phyloP scores from a whole-genome alignment of 2,888 invertebrate genomes.

The Orthosia cruda region DNA sequence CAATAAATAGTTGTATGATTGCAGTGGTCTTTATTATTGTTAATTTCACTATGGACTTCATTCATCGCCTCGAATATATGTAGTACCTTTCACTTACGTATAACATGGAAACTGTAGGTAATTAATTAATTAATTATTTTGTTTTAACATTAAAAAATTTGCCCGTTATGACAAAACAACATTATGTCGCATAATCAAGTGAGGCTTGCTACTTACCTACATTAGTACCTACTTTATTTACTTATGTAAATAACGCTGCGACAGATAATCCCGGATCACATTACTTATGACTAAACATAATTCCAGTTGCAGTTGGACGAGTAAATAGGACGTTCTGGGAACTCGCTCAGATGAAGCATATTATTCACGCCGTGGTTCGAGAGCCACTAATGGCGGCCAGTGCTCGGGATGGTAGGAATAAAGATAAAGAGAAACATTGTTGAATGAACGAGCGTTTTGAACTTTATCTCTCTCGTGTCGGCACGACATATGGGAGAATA shows the following conservation, averaged over 20 bases:
- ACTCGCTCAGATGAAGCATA: slow-evolving; percentile 4
- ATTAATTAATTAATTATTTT: not conserved
- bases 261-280: slow-evolving; percentile 37
- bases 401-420: not conserved
- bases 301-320: slow-evolving; percentile 20
- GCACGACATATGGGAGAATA: not conserved
- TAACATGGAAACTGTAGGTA: not conserved
- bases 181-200: not conserved
- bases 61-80: not conserved
- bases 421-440: slow-evolving; percentile 26
- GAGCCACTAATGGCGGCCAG: slow-evolving; percentile 2
- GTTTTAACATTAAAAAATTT: not conserved
- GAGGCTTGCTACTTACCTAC: not conserved
- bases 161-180: not conserved
- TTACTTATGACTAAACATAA: slow-evolving; percentile 40
- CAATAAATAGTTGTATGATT: not conserved
- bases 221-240: not conserved
- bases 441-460: slow-evolving; percentile 21
- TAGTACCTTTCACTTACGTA: not conserved
- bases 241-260: slow-evolving; percentile 2
- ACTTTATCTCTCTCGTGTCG: slow-evolving; percentile 17
- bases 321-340: slow-evolving; percentile 38
- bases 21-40: not conserved
- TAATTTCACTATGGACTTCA: not conserved
- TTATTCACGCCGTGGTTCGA: slow-evolving; percentile 16